Percentiles rank a stretch among this genome's conserved stretches.
These are phyloP conservation scores for Lithobates sylvaticus DNA, from an alignment of 2,797 vertebrate species.

Conservation along the genomic window DNA sequence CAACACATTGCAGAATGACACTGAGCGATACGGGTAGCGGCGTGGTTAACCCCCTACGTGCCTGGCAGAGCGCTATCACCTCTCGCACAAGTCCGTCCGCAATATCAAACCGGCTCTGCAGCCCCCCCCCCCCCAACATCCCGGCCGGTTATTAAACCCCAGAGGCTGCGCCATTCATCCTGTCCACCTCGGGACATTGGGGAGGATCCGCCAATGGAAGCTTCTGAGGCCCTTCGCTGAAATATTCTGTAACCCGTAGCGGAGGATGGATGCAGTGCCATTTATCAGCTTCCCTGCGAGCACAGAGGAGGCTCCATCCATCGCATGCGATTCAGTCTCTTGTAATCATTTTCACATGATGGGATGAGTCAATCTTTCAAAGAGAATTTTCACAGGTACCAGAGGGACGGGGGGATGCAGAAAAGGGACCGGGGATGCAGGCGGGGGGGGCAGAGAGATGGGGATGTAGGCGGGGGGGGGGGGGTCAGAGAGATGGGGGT, in stretches of 20 bases:
- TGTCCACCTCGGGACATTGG: neutral
- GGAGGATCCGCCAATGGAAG: too few relatives aligned
- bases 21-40: neutral
- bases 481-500: too few relatives aligned
- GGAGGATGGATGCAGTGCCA: neutral
- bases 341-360: constrained; percentile 19
- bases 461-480: too few relatives aligned
- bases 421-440: too few relatives aligned
- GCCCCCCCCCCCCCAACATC: neutral
- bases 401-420: too few relatives aligned
- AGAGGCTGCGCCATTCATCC: neutral
- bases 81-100: neutral
- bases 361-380: neutral
- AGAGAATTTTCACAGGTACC: neutral
- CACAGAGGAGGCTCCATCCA: neutral
- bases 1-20: neutral
- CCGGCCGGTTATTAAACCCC: neutral
- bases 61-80: neutral
- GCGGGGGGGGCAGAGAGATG: too few relatives aligned
- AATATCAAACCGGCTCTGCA: neutral
- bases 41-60: neutral
- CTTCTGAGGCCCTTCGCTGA: neutral
- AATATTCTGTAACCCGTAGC: neutral
- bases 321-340: neutral
- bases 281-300: neutral